Percentiles rank a stretch among this genome's conserved stretches.
phyloP scores from a whole-genome alignment of 2,888 invertebrate species.

The Incurvaria masculella region DNA sequence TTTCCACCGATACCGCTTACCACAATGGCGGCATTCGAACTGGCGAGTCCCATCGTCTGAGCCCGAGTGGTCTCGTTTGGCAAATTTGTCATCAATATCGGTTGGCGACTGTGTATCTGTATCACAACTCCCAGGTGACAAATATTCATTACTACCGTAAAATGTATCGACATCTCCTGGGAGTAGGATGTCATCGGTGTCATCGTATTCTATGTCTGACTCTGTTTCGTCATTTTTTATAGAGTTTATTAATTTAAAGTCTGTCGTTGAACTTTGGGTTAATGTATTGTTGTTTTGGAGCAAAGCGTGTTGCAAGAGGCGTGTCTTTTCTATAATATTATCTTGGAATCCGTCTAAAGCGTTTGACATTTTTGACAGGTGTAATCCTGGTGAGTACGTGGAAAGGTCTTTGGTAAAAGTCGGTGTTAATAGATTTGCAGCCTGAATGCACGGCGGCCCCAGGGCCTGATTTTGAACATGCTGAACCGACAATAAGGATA shows the following conservation, averaged over 20 bases:
- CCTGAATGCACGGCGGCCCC: constrained; percentile 31
- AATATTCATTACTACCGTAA: constrained; percentile 18
- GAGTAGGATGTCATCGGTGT: constrained; percentile 51
- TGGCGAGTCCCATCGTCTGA: constrained; percentile 57
- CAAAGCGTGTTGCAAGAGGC: constrained; percentile 38
- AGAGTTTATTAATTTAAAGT: constrained; percentile 3
- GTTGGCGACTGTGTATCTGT: constrained; percentile 18
- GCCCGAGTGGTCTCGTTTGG: constrained; percentile 29
- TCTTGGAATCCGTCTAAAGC: constrained; percentile 27
- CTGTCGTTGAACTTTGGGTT: constrained; percentile 10
- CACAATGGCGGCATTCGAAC: constrained; percentile 80
- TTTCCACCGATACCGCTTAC: constrained; percentile 84
- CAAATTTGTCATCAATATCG: constrained; percentile 36
- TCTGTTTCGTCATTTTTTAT: constrained; percentile 46
- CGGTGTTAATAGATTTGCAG: constrained; percentile 24
- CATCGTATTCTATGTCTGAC: constrained; percentile 48
- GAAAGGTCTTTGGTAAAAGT: constrained; percentile 13
- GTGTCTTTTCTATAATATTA: constrained; percentile 27
- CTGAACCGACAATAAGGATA: constrained; percentile 39
- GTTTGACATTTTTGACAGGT: constrained; percentile 21
- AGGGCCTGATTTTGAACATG: constrained; percentile 14
- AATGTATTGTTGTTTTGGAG: constrained; percentile 39
- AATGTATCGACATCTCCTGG: constrained; percentile 39
- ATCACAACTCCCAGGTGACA: constrained; percentile 13
- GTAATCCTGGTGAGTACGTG: constrained; percentile 13